Evolutionary conservation across 1,140 invertebrate genomes (phyloP).

Genomic region (Apis cerana): DNA sequence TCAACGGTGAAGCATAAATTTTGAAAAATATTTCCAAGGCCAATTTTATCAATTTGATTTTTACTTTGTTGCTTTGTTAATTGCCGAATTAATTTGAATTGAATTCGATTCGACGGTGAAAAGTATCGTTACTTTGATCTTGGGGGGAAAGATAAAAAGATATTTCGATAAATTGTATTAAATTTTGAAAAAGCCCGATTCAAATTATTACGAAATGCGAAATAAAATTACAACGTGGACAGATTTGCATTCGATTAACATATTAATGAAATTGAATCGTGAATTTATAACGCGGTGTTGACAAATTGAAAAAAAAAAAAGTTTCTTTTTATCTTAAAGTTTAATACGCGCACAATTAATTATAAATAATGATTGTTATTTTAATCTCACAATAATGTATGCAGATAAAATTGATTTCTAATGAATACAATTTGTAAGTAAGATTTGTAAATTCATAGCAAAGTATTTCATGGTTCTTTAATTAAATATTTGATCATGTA

Average conservation of each 20-base stretch:
- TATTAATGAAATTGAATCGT: slow-evolving; percentile 5
- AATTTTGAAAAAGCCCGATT: too few relatives aligned
- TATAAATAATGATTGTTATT: neutral
- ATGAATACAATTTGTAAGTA: neutral
- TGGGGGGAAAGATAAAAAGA: neutral
- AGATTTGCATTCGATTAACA: slow-evolving; percentile 19
- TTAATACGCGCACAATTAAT: too few relatives aligned
- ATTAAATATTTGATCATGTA: neutral
- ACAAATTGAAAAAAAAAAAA: neutral
- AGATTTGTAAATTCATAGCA: neutral
- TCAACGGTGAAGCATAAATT: slow-evolving; percentile 4
- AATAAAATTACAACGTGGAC: too few relatives aligned
- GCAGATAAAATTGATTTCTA: neutral
- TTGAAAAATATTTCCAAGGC: neutral
- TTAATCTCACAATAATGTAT: too few relatives aligned
- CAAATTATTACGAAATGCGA: neutral
- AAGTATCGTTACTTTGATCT: neutral
- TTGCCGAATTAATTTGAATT: neutral
- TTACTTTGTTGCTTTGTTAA: too few relatives aligned
- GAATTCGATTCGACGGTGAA: neutral
- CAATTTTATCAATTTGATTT: slow-evolving; percentile 3
- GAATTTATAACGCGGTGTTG: neutral
- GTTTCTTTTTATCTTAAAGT: neutral
- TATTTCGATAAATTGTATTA: too few relatives aligned
- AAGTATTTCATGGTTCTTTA: neutral